Evolutionary conservation across 1,140 invertebrate genomes (phyloP).

Genomic region (Phymorhynchus buccinoides): DNA sequence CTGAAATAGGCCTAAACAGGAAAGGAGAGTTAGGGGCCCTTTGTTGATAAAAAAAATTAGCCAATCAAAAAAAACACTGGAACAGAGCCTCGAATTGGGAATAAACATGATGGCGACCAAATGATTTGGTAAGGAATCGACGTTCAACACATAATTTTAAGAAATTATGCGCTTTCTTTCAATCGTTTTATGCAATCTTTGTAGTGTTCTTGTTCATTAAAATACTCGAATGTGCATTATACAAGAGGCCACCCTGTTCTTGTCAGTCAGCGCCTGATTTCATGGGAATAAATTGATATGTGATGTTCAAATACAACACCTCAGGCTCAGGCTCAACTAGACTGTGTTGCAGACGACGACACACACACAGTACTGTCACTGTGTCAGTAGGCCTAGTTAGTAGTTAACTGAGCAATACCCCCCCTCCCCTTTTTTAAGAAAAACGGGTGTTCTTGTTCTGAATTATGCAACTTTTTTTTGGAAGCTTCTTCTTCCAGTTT

Average conservation of each 20-base stretch:
- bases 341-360: too few species aligned
- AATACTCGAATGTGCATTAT: background rate
- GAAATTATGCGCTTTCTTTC: background rate
- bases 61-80: background rate
- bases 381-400: too few species aligned
- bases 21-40: conserved; percentile 16
- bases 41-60: conserved; percentile 18
- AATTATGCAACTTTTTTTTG: too few species aligned
- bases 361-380: too few species aligned
- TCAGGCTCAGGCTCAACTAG: too few species aligned
- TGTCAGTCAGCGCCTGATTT: background rate
- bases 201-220: background rate
- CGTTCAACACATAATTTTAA: background rate
- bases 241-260: background rate
- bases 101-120: conserved; percentile 39
- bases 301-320: too few species aligned
- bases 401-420: too few species aligned
- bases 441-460: too few species aligned
- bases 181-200: background rate
- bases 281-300: too few species aligned
- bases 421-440: too few species aligned
- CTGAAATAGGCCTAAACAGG: too few species aligned
- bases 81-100: conserved; percentile 21
- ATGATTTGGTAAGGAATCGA: background rate
- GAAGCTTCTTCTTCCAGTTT: too few species aligned